Base-by-base conservation (phyloP, 2,113 vertebrate species). In the Parotia lawesii region DNA sequence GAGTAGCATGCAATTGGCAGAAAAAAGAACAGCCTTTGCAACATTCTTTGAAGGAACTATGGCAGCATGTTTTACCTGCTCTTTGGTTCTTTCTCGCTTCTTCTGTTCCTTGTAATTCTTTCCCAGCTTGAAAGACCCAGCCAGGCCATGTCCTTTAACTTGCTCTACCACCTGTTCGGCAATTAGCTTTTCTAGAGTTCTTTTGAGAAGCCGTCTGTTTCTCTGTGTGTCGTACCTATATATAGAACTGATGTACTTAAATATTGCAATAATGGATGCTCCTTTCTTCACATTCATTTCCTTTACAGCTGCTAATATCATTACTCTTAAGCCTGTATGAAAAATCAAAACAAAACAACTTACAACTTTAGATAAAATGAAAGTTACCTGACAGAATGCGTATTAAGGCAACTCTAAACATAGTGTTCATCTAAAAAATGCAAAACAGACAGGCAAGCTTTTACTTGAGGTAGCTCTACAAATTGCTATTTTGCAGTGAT, bases 131-230 rank as follows among this genome's bases (percentile, higher is more conserved):
- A 99, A 99, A 27, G 99, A 99, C 6, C 99, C 99, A 25, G 98
- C 98, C 96, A 99, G 96, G 80, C 99, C 99, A 44, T 99, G 98
- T 79, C 99, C 99, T 98, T 99, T 99, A 87, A 99, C 98, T 92
- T 98, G 98, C 79, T 98, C 98, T 42, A 99, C 98, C 87, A 99
- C 91, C 75, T 98, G 98, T 85, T 99, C 99, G 10, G 98, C 94
- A 27, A 99, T 98, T 54, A 99, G 98, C 96, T 99, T 99, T 61
- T 96, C 98, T 87, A 99, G 92, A 15, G 98, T 98, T 88, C 98
- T 98, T 96, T 98, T 99, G 90, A 99, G 98, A 97, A 99, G 98
- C 45, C 97, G 97, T 81, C 98, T 98, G 92, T 99, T 99, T 84
- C 98, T 99, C 37, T 99, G 95, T 21, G 98, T 98, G 93, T 99